Base-by-base conservation (phyloP, 2,113 vertebrate genomes). In the Poecilia latipinna region DNA sequence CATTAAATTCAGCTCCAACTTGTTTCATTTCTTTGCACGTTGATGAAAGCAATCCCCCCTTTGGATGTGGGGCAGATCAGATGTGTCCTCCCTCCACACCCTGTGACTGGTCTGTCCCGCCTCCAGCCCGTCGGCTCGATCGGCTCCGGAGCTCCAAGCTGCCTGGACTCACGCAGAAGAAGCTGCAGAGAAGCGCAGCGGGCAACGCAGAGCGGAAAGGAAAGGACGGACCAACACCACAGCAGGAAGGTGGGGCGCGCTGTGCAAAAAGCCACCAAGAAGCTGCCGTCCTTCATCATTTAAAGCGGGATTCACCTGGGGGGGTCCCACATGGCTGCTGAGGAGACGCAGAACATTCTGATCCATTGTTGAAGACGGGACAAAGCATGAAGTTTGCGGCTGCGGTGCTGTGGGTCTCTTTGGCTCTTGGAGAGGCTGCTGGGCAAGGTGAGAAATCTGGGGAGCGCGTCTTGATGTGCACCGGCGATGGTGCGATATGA, bases 371-470 rank as follows among this genome's bases (percentile, higher is more conserved):
- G 48, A 67, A 3, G 33, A 62, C 6, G n/a, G 28, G 75, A 74
- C 67, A 66, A 73, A 89, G 74, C 68, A 92, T 94, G 93, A 92
- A 93, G 92, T 94, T 92, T 71, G 74, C 83, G 71, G 72, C 82
- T 1, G 75, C 86, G 65, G 77, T 87, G 82, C 15, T 93, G 80
- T 93, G 86, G 70, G 67, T 88, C 70, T 85, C 69, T 57, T 66
- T 92, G 61, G 75, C 82, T 71, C 71, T 79, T 61, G 86, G 89
- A 33, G 61, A 78, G 48, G 83, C 82, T 28, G 60, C 90, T 4
- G 70, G 54, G 28, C 86, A 90, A 90, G 94, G 94, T 95, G 89
- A 88, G 94, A 93, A 19, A 65, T 17, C 33, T 3, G 13, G 60
- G 11, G 4, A 12, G 64, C 10, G 63, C 54, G 44, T 51, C 54